Evolutionary conservation across 1,140 invertebrate genomes (phyloP).

Genomic region (Ooceraea biroi): DNA sequence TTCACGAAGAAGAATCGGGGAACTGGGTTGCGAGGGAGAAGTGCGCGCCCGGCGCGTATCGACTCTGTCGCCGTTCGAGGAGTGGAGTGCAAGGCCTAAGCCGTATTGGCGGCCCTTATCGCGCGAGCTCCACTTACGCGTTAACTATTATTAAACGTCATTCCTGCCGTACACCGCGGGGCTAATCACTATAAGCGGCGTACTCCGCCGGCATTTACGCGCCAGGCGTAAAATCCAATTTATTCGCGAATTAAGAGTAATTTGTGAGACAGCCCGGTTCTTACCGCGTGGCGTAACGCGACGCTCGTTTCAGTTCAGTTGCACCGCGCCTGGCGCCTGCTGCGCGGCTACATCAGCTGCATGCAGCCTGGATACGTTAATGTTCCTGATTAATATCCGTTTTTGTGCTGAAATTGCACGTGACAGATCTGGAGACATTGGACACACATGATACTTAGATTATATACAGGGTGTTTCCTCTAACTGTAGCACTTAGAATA

Average conservation of each 20-base stretch:
- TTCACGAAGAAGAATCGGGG: slow-evolving; percentile 29
- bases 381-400: no score
- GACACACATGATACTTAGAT: no score
- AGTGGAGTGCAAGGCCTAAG: slow-evolving; percentile 55
- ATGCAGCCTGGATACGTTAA: no score
- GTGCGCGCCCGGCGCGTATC: slow-evolving; percentile 42
- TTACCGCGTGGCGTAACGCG: not conserved
- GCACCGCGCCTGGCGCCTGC: no score
- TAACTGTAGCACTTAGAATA: no score
- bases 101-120: slow-evolving; percentile 56
- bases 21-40: slow-evolving; percentile 65
- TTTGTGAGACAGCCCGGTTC: not conserved
- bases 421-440: no score
- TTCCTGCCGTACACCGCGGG: not conserved
- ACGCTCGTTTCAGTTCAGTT: no score
- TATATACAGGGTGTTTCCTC: no score
- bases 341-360: no score
- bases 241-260: slow-evolving; percentile 33
- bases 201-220: not conserved
- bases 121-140: slow-evolving; percentile 36
- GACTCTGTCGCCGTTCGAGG: slow-evolving; percentile 51
- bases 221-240: slow-evolving; percentile 23
- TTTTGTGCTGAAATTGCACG: no score
- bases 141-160: slow-evolving; percentile 57
- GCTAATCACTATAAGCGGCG: slow-evolving; percentile 21